A percentile compares a stretch with the other conserved stretches of the same genome.
These are phyloP conservation scores for Lepidochrysops patricia DNA, from an alignment of 2,888 invertebrate genomes.

Conservation along the genomic window DNA sequence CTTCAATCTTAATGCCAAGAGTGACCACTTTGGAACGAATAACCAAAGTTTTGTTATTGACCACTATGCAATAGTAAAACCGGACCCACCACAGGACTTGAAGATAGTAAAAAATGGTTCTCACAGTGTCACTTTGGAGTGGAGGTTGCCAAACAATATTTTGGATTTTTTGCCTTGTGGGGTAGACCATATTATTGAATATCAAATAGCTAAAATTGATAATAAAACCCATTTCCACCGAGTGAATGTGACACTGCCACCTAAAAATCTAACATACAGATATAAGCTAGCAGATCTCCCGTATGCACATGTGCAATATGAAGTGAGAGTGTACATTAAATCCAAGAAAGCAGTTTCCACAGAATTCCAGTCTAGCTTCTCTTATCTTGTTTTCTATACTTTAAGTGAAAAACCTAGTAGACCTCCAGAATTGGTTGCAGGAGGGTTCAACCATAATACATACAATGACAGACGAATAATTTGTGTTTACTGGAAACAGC, in stretches of 20 bases:
- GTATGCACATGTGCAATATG: slow-evolving; percentile 81
- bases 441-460: slow-evolving; percentile 80
- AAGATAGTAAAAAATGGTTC: slow-evolving; percentile 39
- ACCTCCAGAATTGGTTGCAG: slow-evolving; percentile 81
- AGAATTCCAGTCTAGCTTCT: slow-evolving; percentile 82
- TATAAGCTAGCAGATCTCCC: slow-evolving; percentile 71
- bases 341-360: slow-evolving; percentile 67
- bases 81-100: slow-evolving; percentile 43
- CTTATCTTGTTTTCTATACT: slow-evolving; percentile 76
- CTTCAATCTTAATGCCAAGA: slow-evolving; percentile 76
- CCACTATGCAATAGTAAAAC: slow-evolving; percentile 70
- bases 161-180: slow-evolving; percentile 45
- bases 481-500: slow-evolving; percentile 86
- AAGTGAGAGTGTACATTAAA: slow-evolving; percentile 80
- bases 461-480: slow-evolving; percentile 73
- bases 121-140: slow-evolving; percentile 52
- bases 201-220: slow-evolving; percentile 65
- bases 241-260: slow-evolving; percentile 43
- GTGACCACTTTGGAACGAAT: slow-evolving; percentile 71
- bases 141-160: slow-evolving; percentile 52
- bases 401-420: slow-evolving; percentile 73
- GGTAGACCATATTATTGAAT: slow-evolving; percentile 58
- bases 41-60: slow-evolving; percentile 70
- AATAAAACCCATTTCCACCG: slow-evolving; percentile 54
- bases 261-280: slow-evolving; percentile 49